Evolutionary conservation across 2,113 vertebrate species (phyloP), one percentile per base, ranked within the genome.

Genomic region (Sinocyclocheilus grahami): DNA sequence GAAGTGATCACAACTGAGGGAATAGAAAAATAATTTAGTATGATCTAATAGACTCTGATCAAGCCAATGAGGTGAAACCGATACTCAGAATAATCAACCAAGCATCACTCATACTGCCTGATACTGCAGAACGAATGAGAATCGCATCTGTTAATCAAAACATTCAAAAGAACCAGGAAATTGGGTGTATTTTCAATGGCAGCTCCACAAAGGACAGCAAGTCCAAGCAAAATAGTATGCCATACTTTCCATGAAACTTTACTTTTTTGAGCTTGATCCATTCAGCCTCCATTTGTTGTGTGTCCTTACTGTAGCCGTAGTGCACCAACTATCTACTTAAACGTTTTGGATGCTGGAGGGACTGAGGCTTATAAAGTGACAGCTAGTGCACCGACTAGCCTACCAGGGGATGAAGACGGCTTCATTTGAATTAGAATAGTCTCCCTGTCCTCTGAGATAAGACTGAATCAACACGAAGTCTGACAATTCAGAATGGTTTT

Each of bases 341-440:
- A 24, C 3, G 62, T 67, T 30, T 67, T 82, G 39, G 39, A 46
- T 67, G 62, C 46, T 78, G 83, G 58, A 63, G 74, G 74, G 51
- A 39, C 60, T 33, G 12, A 37, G n/a, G 79, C 62, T 72, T 83
- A 83, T 33, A 33, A 72, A 83, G 87, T 62, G 84, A 62, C 74
- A 83, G 88, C 88, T 74, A 82, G 77, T 33, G 37, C 71, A 82
- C 65, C 58, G 83, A 86, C 82, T 60, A 89, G 83, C 74, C 86
- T 85, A 85, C 78, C 33, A 85, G 33, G 22, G 86, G 79, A 82
- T 85, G 83, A 85, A 84, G 82, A 85, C 60, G 33, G 51, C 86
- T 87, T 89, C 65, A 87, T 89, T 89, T 89, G 82, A 87, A 89
- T 89, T 79, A 87, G 84, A 89, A 89, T 84, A 48, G 78, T 37